Evolutionary conservation across 2,113 vertebrate genomes (phyloP), one percentile per base, ranked within the genome.

Genomic region (Echinops telfairi): DNA sequence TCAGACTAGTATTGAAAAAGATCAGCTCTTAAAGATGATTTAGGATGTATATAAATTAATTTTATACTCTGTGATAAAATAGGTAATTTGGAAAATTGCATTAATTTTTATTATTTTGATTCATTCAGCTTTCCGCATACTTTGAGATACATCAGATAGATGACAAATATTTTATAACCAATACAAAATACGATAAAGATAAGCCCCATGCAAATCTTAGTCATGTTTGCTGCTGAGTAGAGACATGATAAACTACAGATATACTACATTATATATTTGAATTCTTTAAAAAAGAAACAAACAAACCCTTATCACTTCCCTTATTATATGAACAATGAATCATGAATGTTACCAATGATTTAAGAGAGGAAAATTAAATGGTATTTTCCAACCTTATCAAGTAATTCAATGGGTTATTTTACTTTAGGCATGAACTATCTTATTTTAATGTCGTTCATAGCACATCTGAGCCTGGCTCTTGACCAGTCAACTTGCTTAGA

Each of bases 91-190:
- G 64, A 79, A 81, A 1, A 40, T 25, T 40, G 27, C 68, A 3
- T 83, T 77, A 71, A 95, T 97, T 97, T 89, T 97, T 94, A 95
- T 97, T 97, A 93, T 90, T 91, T 86, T 97, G 96, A 98, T 93
- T 93, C 95, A 97, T 96, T 98, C 96, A 95, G 93, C 47, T 96
- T 81, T 95, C 76, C 87, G 96, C 94, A 96, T 80, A 40, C 11
- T 19, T 53, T 71, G 62, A 38, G 27, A 19, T 33, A 62, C 62
- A 78, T 77, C 53, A 38, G 29, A 92, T 12, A 36, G 82, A 23
- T 11, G 33, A 40, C 68, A 31, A 88, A 70, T 58, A 16, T 76
- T 82, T 95, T 66, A 81, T 33, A 62, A 76, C 86, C 68, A 16
- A 47, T 88, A 53, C 12, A 78, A 40, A 79, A 8, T 8, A 83